Evolutionary conservation across 2,797 vertebrate genomes (phyloP), one percentile per base, ranked within the genome.

Genomic region (Centroberyx gerrardi): DNA sequence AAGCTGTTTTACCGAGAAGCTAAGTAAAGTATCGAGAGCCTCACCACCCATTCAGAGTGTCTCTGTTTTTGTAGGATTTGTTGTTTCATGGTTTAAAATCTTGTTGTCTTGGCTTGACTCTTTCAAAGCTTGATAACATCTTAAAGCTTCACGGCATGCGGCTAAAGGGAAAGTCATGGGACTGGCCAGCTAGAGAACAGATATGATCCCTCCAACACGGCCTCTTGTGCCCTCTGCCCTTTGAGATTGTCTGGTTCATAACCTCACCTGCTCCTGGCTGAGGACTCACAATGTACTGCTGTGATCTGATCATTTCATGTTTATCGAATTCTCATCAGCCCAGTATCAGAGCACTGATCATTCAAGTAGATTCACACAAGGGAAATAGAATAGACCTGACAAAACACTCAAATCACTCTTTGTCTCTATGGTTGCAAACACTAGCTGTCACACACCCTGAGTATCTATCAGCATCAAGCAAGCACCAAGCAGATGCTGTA

Each of bases 401-500:
- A 33, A 33, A 33, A 5, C 33, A 5, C 33, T 33, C 7, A 7
- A 5, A 33, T 33, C 33, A 33, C 1, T 33, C 2, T 5, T 33
- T 33, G 4, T 7, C 33, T 7, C 3, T 5, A 5, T 33, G 33
- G n/a, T 51, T 51, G 49, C 49, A n/a, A 33, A 33, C 4, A 33
- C 7, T 4, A 7, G 49, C 49, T n/a, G 7, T 51, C 49, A 17
- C n/a, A 51, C 17, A 51, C 49, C 17, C n/a, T 8, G 7, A 7
- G n/a, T n/a, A 5, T 22, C 22, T 22, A 22, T 22, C 22, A 22
- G 22, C 5, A 56, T 53, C 33, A 31, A 36, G 14, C 12, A 46
- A 15, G 61, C 33, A 72, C 31, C 4, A 51, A 17, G 59, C 38
- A 68, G 15, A 42, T 58, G 40, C 62, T 67, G 42, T 36, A 40